Conservation (phyloP, 2,888 invertebrate genomes). For the Malachius bipustulatus region DNA sequence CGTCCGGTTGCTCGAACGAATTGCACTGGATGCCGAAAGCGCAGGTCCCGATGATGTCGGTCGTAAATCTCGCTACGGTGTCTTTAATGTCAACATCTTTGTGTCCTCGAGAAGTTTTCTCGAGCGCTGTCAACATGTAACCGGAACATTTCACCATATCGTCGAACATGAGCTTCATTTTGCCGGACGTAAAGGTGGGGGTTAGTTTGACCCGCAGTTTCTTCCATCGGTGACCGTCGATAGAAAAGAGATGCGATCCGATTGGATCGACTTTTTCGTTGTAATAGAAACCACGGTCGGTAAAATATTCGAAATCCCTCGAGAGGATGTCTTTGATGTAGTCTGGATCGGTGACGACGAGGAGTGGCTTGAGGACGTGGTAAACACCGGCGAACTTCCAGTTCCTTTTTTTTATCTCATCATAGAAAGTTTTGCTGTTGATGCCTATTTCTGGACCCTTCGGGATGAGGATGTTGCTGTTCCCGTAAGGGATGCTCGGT, state of each 20-base stretch:
- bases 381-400: conserved; percentile 20
- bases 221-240: conserved; percentile 36
- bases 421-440: conserved; percentile 19
- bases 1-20: too few relatives aligned
- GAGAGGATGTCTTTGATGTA: conserved; percentile 24
- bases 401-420: conserved; percentile 18
- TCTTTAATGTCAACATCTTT: conserved; percentile 18
- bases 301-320: conserved; percentile 27
- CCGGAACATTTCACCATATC: conserved; percentile 32
- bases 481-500: conserved; percentile 26
- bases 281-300: conserved; percentile 22
- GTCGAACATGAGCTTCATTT: conserved; percentile 36
- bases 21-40: too few relatives aligned
- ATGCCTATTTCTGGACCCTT: conserved; percentile 13
- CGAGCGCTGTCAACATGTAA: conserved; percentile 22
- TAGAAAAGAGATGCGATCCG: conserved; percentile 21
- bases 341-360: conserved; percentile 25
- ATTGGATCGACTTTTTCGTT: conserved; percentile 23
- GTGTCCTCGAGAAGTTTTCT: conserved; percentile 8
- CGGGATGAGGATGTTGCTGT: conserved; percentile 14
- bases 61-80: too few relatives aligned
- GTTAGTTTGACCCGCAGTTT: conserved; percentile 38
- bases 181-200: too few relatives aligned
- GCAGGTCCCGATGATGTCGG: too few relatives aligned
- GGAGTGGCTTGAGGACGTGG: conserved; percentile 18